A percentile compares a stretch with the other conserved stretches of the same genome.
Evolutionary conservation across 2,888 invertebrate species (phyloP).

Genomic region (Polietes domitor): DNA sequence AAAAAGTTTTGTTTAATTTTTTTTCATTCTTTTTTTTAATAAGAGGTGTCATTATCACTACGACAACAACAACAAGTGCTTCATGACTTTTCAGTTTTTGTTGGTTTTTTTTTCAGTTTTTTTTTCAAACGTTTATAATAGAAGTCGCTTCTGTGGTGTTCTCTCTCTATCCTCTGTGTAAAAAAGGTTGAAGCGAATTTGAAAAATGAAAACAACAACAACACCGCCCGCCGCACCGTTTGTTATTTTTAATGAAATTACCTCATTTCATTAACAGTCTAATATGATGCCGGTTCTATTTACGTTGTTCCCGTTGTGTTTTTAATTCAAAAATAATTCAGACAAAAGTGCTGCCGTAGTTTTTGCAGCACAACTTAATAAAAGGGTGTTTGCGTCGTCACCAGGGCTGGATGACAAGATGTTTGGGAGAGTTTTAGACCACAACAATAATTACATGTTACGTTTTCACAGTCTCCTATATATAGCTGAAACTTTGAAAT

Average conservation of each 20-base stretch:
- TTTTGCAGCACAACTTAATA: no score
- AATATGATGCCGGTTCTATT: slow-evolving; percentile 57
- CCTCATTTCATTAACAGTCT: slow-evolving; percentile 54
- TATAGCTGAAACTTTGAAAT: no score
- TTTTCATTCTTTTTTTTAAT: slow-evolving; percentile 6
- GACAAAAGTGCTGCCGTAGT: not conserved
- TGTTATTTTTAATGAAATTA: slow-evolving; percentile 66
- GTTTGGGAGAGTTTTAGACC: no score
- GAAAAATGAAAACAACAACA: slow-evolving; percentile 23
- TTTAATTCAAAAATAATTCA: slow-evolving; percentile 29
- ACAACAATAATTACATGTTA: no score
- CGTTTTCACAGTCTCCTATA: no score
- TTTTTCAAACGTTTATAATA: slow-evolving; percentile 33
- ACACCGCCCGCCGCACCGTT: slow-evolving; percentile 8
- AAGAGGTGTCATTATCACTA: slow-evolving; percentile 63
- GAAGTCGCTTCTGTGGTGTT: not conserved
- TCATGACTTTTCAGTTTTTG: slow-evolving; percentile 11
- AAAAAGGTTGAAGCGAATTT: not conserved
- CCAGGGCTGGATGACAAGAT: no score
- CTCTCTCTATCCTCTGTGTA: not conserved
- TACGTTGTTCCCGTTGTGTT: slow-evolving; percentile 16
- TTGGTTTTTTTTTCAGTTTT: slow-evolving; percentile 24
- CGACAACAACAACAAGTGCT: slow-evolving; percentile 33
- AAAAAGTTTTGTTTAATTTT: slow-evolving; percentile 6
- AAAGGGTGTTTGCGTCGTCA: no score